Evolutionary conservation across 1,140 invertebrate genomes (phyloP).

Genomic region (Pristionchus pacificus): DNA sequence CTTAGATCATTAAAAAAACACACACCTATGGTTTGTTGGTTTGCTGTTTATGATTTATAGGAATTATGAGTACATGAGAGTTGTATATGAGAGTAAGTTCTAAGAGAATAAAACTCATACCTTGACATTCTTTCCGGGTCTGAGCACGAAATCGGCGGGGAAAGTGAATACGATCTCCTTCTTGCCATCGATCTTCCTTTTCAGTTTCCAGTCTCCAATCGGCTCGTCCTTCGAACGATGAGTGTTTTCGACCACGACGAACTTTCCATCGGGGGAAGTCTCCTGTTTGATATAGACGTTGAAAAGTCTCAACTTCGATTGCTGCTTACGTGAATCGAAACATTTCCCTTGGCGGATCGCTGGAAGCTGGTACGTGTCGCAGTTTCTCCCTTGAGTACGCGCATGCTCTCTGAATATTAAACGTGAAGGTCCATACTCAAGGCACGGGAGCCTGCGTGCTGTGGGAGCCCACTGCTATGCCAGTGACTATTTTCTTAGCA

Average conservation of each 20-base stretch:
- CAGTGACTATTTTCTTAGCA: not conserved
- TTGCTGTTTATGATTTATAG: too few relatives aligned
- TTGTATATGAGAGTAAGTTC: not conserved
- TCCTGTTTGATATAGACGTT: constrained; percentile 41
- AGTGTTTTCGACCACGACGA: constrained; percentile 52
- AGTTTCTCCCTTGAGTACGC: constrained; percentile 61
- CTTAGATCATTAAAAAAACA: too few relatives aligned
- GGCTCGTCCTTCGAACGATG: constrained; percentile 54
- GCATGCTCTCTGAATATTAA: constrained; percentile 51
- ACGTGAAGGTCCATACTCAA: constrained; percentile 2
- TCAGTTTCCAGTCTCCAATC: constrained; percentile 56
- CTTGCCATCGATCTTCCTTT: constrained; percentile 52
- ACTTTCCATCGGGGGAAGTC: constrained; percentile 57
- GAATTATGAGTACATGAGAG: too few relatives aligned
- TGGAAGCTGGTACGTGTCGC: constrained; percentile 62
- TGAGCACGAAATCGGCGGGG: constrained; percentile 46
- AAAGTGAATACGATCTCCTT: constrained; percentile 55
- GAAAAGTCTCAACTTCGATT: not conserved
- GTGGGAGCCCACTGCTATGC: too few relatives aligned
- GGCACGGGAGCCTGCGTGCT: constrained; percentile 17
- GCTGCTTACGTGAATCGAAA: constrained; percentile 45
- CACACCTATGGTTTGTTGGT: too few relatives aligned
- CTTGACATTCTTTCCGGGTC: constrained; percentile 48
- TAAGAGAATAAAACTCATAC: constrained; percentile 27
- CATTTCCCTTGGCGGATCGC: constrained; percentile 60